Conservation (phyloP, 2,797 vertebrate genomes). For the Hydrolagus colliei region DNA sequence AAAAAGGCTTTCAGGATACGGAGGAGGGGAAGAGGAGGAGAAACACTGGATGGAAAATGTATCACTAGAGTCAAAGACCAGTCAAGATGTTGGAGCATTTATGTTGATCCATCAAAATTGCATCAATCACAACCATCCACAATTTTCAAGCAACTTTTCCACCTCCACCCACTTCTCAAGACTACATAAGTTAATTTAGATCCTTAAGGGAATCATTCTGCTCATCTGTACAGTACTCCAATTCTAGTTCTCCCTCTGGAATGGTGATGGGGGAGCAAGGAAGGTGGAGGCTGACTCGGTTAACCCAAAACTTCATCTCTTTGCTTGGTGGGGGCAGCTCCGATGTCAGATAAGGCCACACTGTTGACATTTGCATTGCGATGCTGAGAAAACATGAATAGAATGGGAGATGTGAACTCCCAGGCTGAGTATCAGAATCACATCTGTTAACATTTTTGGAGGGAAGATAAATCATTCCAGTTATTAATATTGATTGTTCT, state of each 20-base stretch:
- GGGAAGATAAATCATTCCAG: background rate
- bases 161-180: no score
- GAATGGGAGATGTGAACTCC: background rate
- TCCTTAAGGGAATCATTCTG: background rate
- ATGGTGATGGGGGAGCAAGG: no score
- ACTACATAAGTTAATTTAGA: no score
- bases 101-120: no score
- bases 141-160: no score
- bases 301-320: background rate
- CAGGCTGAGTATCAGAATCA: background rate
- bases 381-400: background rate
- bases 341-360: background rate
- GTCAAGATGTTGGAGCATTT: no score
- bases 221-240: background rate
- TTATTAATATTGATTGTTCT: background rate
- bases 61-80: no score
- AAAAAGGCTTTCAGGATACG: no score
- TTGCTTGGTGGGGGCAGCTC: background rate
- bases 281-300: background rate
- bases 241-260: background rate
- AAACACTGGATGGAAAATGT: no score
- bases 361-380: background rate
- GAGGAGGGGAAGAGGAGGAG: no score
- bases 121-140: no score
- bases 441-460: background rate